A percentile compares a stretch with the other conserved stretches of the same genome.
phyloP scores from a whole-genome alignment of 2,888 invertebrate genomes.

The Iphiclides podalirius region DNA sequence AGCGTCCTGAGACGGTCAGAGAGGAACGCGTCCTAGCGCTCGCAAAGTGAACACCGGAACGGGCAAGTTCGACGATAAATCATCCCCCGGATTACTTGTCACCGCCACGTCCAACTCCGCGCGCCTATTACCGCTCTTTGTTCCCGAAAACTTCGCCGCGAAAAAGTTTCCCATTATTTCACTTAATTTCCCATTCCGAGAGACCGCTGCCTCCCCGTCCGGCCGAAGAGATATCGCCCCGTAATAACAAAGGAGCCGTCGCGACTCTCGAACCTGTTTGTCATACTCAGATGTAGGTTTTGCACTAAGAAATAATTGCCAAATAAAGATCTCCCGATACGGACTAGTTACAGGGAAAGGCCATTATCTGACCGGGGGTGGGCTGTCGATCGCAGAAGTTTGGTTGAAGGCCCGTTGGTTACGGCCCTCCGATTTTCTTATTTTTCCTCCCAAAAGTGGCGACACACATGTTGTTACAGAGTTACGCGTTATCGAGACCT shows the following conservation, averaged over 20 bases:
- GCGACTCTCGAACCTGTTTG: slow-evolving; percentile 46
- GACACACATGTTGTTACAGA: neutral
- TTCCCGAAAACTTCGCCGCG: slow-evolving; percentile 16
- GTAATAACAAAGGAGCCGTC: too few species aligned
- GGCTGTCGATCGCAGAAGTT: slow-evolving; percentile 30
- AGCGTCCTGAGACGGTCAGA: too few species aligned
- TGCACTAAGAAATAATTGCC: slow-evolving; percentile 43
- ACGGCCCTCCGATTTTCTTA: slow-evolving; percentile 17
- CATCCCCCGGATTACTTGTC: slow-evolving; percentile 22
- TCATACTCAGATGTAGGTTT: slow-evolving; percentile 38
- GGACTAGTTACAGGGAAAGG: slow-evolving; percentile 38
- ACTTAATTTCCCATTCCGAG: slow-evolving; percentile 6
- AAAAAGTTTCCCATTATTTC: slow-evolving; percentile 24
- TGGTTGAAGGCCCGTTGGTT: slow-evolving; percentile 16
- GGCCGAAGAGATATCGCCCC: slow-evolving; percentile 12
- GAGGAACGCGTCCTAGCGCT: too few species aligned
- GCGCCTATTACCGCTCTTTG: slow-evolving; percentile 22
- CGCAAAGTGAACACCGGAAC: slow-evolving; percentile 9
- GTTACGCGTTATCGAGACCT: slow-evolving; percentile 2
- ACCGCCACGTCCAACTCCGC: slow-evolving; percentile 12
- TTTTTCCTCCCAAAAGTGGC: slow-evolving; percentile 10
- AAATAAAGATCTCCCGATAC: slow-evolving; percentile 44
- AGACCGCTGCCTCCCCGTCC: neutral
- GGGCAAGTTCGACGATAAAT: slow-evolving; percentile 17
- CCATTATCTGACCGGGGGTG: slow-evolving; percentile 34